Evolutionary conservation across 2,113 vertebrate species (phyloP).

Genomic region (Gallinago media): DNA sequence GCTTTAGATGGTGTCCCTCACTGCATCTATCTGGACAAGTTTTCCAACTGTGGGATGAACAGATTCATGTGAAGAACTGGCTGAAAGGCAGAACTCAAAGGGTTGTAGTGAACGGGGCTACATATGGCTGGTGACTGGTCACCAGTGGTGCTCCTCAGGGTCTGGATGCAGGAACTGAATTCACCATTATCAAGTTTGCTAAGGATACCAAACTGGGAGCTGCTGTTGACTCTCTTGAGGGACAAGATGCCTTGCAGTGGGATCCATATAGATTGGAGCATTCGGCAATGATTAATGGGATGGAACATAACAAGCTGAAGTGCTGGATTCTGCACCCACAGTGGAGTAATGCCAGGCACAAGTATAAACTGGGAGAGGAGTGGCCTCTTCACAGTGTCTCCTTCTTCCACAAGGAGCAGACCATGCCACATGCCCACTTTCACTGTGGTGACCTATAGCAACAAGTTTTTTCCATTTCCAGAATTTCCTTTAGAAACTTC

Average conservation of each 20-base stretch:
- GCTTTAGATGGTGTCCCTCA: background rate
- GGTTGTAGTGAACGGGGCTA: too few relatives aligned
- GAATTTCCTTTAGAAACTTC: background rate
- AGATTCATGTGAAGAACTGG: too few relatives aligned
- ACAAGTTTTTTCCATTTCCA: background rate
- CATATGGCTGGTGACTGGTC: background rate
- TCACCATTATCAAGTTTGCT: background rate
- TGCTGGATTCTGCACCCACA: background rate
- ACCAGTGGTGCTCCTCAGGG: background rate
- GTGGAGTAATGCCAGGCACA: accelerated
- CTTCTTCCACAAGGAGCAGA: background rate
- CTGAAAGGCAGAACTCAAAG: background rate
- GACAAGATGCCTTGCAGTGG: background rate
- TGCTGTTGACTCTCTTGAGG: background rate
- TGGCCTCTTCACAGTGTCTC: background rate
- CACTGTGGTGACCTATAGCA: background rate
- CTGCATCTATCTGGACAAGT: background rate
- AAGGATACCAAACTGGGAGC: background rate
- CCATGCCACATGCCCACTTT: background rate
- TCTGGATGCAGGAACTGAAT: background rate
- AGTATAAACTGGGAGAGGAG: background rate
- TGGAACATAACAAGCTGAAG: background rate
- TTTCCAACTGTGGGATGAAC: background rate
- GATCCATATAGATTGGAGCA: background rate
- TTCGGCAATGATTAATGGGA: background rate